Conservation (phyloP, 2,888 invertebrate genomes). For the Meiosimyza decipiens region DNA sequence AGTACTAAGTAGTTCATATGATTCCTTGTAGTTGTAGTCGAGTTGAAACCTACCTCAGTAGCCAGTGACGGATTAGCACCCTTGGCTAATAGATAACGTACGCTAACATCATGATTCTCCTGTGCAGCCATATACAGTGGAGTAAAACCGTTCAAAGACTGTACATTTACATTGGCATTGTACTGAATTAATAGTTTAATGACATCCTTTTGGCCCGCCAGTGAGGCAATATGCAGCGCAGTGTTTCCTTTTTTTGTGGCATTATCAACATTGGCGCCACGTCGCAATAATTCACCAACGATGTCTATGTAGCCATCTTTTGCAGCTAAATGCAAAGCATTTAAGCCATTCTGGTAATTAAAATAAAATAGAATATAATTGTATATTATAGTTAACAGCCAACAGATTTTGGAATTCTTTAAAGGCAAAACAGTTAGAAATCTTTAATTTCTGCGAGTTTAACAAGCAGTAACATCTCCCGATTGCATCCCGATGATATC, state of each 20-base stretch:
- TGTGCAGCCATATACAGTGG: constrained; percentile 99
- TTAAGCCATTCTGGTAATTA: constrained; percentile 87
- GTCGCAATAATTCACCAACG: constrained; percentile 88
- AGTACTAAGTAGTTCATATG: no score
- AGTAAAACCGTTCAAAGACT: constrained; percentile 97
- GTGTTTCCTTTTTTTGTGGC: constrained; percentile 98
- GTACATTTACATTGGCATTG: constrained; percentile 95
- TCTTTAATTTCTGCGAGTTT: no score
- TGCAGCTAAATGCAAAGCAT: constrained; percentile 95
- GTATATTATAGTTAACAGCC: no score
- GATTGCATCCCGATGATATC: no score
- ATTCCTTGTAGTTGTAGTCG: no score
- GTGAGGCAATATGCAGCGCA: constrained; percentile 95
- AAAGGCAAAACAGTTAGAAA: no score
- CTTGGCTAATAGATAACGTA: constrained; percentile 88
- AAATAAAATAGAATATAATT: background rate
- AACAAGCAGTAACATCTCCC: no score
- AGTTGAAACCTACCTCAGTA: constrained; percentile 79
- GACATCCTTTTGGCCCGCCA: constrained; percentile 96
- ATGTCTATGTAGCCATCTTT: constrained; percentile 97
- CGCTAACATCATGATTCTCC: constrained; percentile 94
- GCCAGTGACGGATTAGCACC: constrained; percentile 96
- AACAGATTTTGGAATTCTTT: no score
- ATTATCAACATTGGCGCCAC: constrained; percentile 93
- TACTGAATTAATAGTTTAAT: constrained; percentile 90